Conservation (phyloP, 2,888 invertebrate genomes). For the Catocala fraxini region DNA sequence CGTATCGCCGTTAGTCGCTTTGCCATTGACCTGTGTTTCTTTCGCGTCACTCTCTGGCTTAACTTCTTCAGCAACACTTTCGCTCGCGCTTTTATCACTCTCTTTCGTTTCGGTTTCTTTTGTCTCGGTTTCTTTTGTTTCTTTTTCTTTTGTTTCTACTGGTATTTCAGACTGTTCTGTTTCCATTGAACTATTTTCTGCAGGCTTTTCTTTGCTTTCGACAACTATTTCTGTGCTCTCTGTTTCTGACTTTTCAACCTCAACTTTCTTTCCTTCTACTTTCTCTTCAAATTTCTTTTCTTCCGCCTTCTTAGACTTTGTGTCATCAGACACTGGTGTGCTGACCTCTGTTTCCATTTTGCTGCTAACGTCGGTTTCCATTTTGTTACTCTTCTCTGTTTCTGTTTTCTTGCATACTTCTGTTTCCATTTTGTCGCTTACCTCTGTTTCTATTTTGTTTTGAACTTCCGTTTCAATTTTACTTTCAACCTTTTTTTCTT, state of each 20-base stretch:
- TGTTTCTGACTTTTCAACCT: slow-evolving; percentile 24
- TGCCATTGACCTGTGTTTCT: slow-evolving; percentile 75
- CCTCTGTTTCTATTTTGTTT: background rate
- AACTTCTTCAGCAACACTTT: slow-evolving; percentile 42
- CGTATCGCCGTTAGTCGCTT: slow-evolving; percentile 69
- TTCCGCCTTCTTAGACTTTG: slow-evolving; percentile 35
- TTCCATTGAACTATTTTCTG: slow-evolving; percentile 27
- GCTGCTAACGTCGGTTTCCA: slow-evolving; percentile 33
- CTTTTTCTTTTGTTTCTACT: slow-evolving; percentile 17
- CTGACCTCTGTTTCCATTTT: slow-evolving; percentile 1
- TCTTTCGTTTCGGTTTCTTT: slow-evolving; percentile 37
- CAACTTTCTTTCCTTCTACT: slow-evolving; percentile 26
- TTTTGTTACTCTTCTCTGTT: slow-evolving; percentile 28
- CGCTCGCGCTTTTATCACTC: slow-evolving; percentile 41
- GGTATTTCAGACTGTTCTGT: slow-evolving; percentile 4
- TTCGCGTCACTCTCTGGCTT: slow-evolving; percentile 56
- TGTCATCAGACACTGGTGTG: slow-evolving; percentile 39
- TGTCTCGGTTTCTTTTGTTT: too few species aligned
- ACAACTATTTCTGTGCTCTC: slow-evolving; percentile 28
- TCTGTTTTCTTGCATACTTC: slow-evolving; percentile 26
- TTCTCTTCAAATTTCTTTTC: slow-evolving; percentile 39
- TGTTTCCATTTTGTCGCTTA: slow-evolving; percentile 3
- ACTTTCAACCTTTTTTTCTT: slow-evolving; percentile 4
- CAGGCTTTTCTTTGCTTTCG: slow-evolving; percentile 24
- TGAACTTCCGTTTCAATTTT: background rate